A percentile compares a stretch with the other conserved stretches of the same genome.
These are phyloP conservation scores for Pseudochirops cupreus DNA, from an alignment of 2,797 vertebrate genomes.

Conservation along the genomic window DNA sequence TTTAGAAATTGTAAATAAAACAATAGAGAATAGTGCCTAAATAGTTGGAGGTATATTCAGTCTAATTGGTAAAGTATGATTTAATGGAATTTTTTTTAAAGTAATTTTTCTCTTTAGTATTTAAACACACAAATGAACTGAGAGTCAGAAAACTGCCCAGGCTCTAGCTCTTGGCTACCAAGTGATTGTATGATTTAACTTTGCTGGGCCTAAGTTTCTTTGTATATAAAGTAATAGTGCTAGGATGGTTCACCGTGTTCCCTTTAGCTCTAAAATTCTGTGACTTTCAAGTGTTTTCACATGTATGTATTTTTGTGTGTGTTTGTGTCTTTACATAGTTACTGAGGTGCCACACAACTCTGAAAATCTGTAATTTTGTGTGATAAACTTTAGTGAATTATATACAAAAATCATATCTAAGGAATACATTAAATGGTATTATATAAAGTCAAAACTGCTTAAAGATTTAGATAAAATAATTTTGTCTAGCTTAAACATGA, in stretches of 20 bases:
- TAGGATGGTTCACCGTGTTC: too few relatives aligned
- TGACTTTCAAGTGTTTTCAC: background rate
- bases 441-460: constrained; percentile 34
- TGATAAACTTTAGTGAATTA: background rate
- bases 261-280: background rate
- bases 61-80: constrained; percentile 24
- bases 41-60: constrained; percentile 6
- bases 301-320: background rate
- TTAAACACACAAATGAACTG: background rate
- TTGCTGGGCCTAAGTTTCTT: background rate
- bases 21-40: constrained; percentile 35
- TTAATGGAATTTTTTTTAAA: constrained; percentile 50
- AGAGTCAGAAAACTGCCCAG: too few relatives aligned
- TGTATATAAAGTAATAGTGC: background rate
- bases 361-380: background rate
- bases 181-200: background rate
- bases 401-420: constrained; percentile 43
- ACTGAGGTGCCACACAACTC: background rate
- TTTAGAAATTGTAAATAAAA: constrained; percentile 36
- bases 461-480: constrained; percentile 54
- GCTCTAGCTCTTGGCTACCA: background rate
- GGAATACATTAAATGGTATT: background rate
- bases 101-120: constrained; percentile 23
- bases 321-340: background rate
- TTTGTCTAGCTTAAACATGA: constrained; percentile 46